Evolutionary conservation across 2,113 vertebrate species (phyloP), one percentile per base, ranked within the genome.

Genomic region (Aix galericulata): DNA sequence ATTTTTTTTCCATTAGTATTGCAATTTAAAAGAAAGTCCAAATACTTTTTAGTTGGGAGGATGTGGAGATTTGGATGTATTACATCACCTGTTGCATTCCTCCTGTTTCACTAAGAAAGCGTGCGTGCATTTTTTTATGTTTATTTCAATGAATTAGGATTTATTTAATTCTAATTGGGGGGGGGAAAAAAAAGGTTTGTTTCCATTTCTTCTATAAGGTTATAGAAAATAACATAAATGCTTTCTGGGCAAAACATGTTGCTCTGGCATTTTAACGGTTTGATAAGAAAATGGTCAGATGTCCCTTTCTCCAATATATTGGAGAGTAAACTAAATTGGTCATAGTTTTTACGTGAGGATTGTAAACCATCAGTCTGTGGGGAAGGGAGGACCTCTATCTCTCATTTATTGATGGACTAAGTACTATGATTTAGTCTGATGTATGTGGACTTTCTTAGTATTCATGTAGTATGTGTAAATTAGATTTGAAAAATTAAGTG

Each of bases 131-230:
- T 11, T 74, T 74, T 91, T 91, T 40, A 40, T 64, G 9, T 40
- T 91, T 79, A 23, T 88, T 91, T 50, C 42, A 60, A 44, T 66
- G 14, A 87, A 73, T 82, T 85, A 40, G 22, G 27, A 64, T 92
- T 93, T 92, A 88, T 79, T 93, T 69, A 75, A 82, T 76, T 87
- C 73, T 93, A 95, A 80, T 66, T 93, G 79, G 38, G 38, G 36
- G n/a, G n/a, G 9, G 13, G 13, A 60, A 76, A 76, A 95, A 85
- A 89, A 82, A 88, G 0, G 63, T 81, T 91, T 88, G 8, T 86
- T 94, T 83, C 40, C 27, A 46, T 89, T 84, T 36, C 71, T 83
- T 74, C 58, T 7, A 40, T 81, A 76, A 89, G 67, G 7, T 38
- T 83, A 62, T 23, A 38, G 48, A 80, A 79, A 90, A 86, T 52